Percentiles rank a stretch among this genome's conserved stretches.
phyloP scores from a whole-genome alignment of 2,797 vertebrate species.

The Malurus splendens region DNA sequence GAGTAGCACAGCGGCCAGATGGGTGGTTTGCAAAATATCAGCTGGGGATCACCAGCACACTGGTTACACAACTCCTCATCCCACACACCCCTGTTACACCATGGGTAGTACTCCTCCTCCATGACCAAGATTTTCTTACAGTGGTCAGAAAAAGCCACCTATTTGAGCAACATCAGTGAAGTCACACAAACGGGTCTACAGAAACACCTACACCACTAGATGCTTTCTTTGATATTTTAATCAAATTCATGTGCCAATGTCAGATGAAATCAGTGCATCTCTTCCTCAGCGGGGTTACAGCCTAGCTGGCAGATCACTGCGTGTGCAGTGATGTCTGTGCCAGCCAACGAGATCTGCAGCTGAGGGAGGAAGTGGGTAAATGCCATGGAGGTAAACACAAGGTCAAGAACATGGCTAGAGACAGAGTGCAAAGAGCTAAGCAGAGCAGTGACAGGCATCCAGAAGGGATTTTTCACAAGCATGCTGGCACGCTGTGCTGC shows the following conservation, averaged over 20 bases:
- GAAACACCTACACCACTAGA: neutral
- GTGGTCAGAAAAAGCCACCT: neutral
- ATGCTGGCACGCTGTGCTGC: conserved; percentile 1
- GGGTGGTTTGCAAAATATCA: neutral
- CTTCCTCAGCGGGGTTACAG: neutral
- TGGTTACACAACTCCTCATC: neutral
- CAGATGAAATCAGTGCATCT: conserved; percentile 30
- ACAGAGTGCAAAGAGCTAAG: neutral
- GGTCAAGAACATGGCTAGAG: conserved; percentile 24
- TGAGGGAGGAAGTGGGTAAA: conserved; percentile 7
- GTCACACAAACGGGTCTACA: neutral
- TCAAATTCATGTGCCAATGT: neutral
- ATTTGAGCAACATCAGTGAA: neutral
- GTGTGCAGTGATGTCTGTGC: neutral
- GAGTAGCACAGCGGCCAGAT: neutral
- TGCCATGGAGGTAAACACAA: neutral
- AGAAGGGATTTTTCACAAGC: conserved; percentile 35
- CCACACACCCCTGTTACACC: neutral
- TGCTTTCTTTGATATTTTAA: conserved; percentile 16
- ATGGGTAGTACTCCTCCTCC: neutral
- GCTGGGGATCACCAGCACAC: neutral
- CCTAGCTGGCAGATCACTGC: neutral
- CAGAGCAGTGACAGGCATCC: conserved; percentile 13
- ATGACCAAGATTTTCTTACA: neutral
- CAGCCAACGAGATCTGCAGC: neutral